A percentile compares a stretch with the other conserved stretches of the same genome.
These are phyloP conservation scores for Diogma glabrata DNA, from an alignment of 2,888 invertebrate genomes.

Conservation along the genomic window DNA sequence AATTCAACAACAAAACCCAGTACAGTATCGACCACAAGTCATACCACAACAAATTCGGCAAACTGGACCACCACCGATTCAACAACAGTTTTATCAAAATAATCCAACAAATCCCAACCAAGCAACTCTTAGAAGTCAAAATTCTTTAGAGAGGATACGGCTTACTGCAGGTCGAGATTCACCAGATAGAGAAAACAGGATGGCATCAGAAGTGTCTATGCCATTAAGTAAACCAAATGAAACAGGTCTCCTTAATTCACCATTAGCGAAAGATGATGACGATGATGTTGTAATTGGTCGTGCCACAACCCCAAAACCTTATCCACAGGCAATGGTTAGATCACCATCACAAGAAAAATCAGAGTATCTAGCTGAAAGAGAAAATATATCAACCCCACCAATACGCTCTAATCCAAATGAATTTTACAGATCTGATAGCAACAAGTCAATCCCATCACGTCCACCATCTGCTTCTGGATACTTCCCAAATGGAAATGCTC, in stretches of 20 bases:
- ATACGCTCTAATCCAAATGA: neutral
- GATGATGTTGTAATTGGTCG: slow-evolving; percentile 35
- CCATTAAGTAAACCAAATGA: neutral
- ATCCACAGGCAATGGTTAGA: neutral
- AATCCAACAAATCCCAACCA: slow-evolving; percentile 10
- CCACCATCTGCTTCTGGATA: slow-evolving; percentile 17
- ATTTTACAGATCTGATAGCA: slow-evolving; percentile 13
- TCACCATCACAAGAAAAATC: neutral
- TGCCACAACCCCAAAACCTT: slow-evolving; percentile 27
- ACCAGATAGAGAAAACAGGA: slow-evolving; percentile 8
- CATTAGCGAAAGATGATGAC: slow-evolving; percentile 28
- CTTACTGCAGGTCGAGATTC: slow-evolving; percentile 10
- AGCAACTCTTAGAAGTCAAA: slow-evolving; percentile 1
- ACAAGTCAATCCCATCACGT: slow-evolving; percentile 15
- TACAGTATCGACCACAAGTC: neutral
- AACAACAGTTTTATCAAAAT: no score
- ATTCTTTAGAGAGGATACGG: slow-evolving; percentile 6
- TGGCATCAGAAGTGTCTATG: slow-evolving; percentile 9
- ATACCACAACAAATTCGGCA: neutral
- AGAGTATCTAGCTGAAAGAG: no score
- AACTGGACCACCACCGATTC: neutral
- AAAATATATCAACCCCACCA: neutral
- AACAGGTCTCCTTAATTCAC: no score
- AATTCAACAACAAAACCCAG: slow-evolving; percentile 7
- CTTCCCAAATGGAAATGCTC: neutral